These are phyloP conservation scores for Bursaphelenchus okinawaensis DNA, from an alignment of 2,888 invertebrate genomes.

Conservation along the genomic window DNA sequence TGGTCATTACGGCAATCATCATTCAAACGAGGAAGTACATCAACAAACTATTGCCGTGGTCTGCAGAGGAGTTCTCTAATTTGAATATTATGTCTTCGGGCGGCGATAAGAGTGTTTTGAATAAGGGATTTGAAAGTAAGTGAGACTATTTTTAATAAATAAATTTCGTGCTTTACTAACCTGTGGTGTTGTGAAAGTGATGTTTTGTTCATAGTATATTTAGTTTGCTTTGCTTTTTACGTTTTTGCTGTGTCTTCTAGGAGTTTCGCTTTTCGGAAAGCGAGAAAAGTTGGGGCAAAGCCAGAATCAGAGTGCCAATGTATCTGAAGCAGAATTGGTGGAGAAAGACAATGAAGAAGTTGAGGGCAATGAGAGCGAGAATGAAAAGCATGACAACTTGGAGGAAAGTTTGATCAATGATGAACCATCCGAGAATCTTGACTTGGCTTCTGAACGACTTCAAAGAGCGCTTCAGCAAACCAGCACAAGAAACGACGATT, in stretches of 20 bases:
- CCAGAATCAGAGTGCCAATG: neutral
- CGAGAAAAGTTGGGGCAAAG: neutral
- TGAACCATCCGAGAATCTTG: too few species aligned
- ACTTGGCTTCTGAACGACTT: too few species aligned
- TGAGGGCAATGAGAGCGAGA: neutral
- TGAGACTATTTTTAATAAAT: neutral
- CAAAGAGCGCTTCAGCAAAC: too few species aligned
- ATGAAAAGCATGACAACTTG: neutral
- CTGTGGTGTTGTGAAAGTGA: neutral
- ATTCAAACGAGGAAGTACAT: neutral
- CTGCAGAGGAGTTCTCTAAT: neutral
- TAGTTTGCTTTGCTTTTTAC: neutral
- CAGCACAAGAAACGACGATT: too few species aligned
- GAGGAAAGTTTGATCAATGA: too few species aligned
- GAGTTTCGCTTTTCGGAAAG: neutral
- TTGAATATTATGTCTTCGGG: too few species aligned
- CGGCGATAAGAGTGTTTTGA: too few species aligned
- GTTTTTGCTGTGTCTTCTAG: too few species aligned
- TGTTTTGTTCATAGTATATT: neutral
- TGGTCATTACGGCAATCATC: neutral
- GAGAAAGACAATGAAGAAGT: too few species aligned
- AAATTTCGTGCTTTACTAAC: neutral
- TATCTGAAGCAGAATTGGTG: too few species aligned
- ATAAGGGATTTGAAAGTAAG: neutral
- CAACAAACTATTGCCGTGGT: neutral